Conservation (phyloP, 2,113 vertebrate genomes). For the Microtus ochrogaster region DNA sequence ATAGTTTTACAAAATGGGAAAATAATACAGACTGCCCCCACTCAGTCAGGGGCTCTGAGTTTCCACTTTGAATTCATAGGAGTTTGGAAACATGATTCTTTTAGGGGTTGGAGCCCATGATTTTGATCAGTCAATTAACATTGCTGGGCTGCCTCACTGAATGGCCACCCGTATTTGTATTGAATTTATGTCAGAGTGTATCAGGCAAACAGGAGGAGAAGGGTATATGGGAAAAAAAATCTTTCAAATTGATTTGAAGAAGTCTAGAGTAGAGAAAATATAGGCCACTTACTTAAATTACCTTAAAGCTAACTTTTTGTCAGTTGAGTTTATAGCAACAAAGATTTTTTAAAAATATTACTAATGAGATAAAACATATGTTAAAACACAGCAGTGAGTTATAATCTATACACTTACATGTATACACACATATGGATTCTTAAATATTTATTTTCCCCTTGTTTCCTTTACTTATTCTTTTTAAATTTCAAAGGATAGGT, state of each 20-base stretch:
- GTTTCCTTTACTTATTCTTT: slow-evolving; percentile 31
- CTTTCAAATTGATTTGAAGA: slow-evolving; percentile 72
- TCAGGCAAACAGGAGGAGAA: slow-evolving; percentile 68
- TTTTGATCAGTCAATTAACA: slow-evolving; percentile 72
- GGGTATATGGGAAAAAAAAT: slow-evolving; percentile 30
- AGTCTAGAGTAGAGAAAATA: slow-evolving; percentile 48
- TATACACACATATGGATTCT: background rate
- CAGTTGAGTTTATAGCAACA: slow-evolving; percentile 49
- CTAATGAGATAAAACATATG: slow-evolving; percentile 26
- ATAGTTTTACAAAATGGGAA: slow-evolving; percentile 63
- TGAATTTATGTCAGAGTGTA: slow-evolving; percentile 79
- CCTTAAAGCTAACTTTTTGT: slow-evolving; percentile 67
- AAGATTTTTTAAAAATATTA: slow-evolving; percentile 37
- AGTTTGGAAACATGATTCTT: slow-evolving; percentile 66
- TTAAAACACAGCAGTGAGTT: background rate
- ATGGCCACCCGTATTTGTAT: slow-evolving; percentile 72
- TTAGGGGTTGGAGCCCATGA: slow-evolving; percentile 53
- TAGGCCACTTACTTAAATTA: slow-evolving; percentile 65
- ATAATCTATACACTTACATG: background rate
- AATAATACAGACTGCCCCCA: slow-evolving; percentile 51
- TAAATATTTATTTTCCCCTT: slow-evolving; percentile 2
- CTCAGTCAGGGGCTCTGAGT: slow-evolving; percentile 42
- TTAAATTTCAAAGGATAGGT: slow-evolving; percentile 49
- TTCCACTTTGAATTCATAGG: slow-evolving; percentile 67
- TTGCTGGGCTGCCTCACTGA: slow-evolving; percentile 60